phyloP scores from a whole-genome alignment of 2,113 vertebrate species.

The Octodon degus region DNA sequence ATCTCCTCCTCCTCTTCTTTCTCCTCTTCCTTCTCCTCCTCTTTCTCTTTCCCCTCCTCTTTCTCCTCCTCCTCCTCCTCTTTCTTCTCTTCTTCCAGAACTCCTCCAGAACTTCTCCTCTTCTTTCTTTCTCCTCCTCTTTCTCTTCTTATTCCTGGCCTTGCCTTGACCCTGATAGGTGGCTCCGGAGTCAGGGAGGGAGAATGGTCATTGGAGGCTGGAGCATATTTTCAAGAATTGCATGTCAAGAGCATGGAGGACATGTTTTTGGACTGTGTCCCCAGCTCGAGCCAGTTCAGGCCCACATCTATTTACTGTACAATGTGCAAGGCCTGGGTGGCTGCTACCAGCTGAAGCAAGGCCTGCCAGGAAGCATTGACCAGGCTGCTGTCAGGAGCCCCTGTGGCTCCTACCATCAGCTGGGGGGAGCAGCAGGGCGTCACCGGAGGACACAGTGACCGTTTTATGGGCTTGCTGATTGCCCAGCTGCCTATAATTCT shows the following conservation, averaged over 20 bases:
- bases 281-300: neutral
- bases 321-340: neutral
- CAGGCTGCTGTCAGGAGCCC: neutral
- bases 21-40: no score
- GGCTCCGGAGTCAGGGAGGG: neutral
- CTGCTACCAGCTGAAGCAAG: neutral
- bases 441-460: neutral
- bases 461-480: neutral
- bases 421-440: neutral
- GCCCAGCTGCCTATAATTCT: neutral
- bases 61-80: neutral
- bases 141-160: neutral
- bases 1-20: neutral
- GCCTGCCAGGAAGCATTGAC: neutral
- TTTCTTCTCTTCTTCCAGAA: no score
- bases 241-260: neutral
- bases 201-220: neutral
- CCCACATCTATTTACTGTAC: neutral
- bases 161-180: neutral
- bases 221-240: neutral
- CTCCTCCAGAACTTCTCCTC: neutral
- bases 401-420: neutral
- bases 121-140: neutral
- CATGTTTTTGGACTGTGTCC: neutral
- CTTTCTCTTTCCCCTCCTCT: neutral